phyloP scores from a whole-genome alignment of 1,140 invertebrate genomes.

The Chionoecetes opilio region DNA sequence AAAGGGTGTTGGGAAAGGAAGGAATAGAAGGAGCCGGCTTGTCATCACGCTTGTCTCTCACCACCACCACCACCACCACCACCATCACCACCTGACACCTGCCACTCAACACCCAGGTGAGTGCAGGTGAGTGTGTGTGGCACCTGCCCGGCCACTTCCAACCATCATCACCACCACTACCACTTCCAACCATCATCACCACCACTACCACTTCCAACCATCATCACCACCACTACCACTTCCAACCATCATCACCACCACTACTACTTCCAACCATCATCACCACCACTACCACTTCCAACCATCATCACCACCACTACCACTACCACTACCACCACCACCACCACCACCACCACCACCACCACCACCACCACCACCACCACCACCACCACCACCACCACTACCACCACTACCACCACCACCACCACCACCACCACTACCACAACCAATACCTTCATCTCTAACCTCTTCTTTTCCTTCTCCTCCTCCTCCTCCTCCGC shows the following conservation, averaged over 20 bases:
- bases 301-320: too few species aligned
- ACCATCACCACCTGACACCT: neutral
- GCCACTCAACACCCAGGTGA: neutral
- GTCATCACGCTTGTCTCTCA: neutral
- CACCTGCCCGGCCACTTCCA: neutral
- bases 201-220: too few species aligned
- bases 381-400: constrained; percentile 37
- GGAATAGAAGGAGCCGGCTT: too few species aligned
- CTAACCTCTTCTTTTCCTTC: neutral
- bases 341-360: neutral
- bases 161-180: too few species aligned
- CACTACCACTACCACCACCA: too few species aligned
- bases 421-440: neutral
- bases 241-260: too few species aligned
- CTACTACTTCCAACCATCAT: neutral
- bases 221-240: too few species aligned
- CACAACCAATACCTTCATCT: too few species aligned
- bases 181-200: too few species aligned
- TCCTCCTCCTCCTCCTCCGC: neutral
- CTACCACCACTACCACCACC: constrained; percentile 12
- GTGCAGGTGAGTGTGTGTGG: too few species aligned
- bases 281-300: too few species aligned
- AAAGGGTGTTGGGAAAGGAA: too few species aligned
- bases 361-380: constrained; percentile 36
- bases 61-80: neutral